A percentile compares a stretch with the other conserved stretches of the same genome.
Evolutionary conservation across 2,888 invertebrate genomes (phyloP).

Genomic region (Thelaira solivaga): DNA sequence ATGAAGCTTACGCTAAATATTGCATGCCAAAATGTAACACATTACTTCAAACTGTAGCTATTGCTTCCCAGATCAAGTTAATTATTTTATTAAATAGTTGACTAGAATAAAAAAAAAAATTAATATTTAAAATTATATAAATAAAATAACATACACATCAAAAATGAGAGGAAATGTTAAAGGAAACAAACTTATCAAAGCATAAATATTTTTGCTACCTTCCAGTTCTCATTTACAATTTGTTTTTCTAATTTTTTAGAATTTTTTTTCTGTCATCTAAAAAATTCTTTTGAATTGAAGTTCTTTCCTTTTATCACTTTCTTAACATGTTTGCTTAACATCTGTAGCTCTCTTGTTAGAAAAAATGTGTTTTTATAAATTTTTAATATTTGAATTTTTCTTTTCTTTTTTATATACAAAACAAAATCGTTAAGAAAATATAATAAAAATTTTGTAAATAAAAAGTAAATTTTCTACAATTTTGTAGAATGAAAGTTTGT

Average conservation of each 20-base stretch:
- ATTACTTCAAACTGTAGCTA: too few species aligned
- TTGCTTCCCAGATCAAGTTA: too few species aligned
- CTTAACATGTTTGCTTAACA: background rate
- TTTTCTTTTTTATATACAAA: slow-evolving; percentile 1
- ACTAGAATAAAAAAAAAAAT: too few species aligned
- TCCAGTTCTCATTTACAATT: background rate
- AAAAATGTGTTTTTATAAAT: slow-evolving; percentile 11
- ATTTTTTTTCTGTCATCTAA: background rate
- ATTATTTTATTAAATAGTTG: too few species aligned
- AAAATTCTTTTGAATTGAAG: background rate
- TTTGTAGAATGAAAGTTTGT: background rate
- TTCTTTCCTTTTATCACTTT: background rate
- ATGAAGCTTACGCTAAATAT: too few species aligned
- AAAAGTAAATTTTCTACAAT: background rate
- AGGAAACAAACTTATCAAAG: background rate
- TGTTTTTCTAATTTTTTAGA: background rate
- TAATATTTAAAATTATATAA: too few species aligned
- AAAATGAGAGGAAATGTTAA: too few species aligned
- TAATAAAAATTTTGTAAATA: background rate
- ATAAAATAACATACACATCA: too few species aligned
- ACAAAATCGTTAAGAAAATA: slow-evolving; percentile 1
- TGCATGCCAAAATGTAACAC: too few species aligned
- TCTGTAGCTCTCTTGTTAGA: background rate
- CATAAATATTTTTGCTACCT: background rate
- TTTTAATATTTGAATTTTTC: background rate